phyloP scores from a whole-genome alignment of 1,140 invertebrate species.

The Ectropis grisescens region DNA sequence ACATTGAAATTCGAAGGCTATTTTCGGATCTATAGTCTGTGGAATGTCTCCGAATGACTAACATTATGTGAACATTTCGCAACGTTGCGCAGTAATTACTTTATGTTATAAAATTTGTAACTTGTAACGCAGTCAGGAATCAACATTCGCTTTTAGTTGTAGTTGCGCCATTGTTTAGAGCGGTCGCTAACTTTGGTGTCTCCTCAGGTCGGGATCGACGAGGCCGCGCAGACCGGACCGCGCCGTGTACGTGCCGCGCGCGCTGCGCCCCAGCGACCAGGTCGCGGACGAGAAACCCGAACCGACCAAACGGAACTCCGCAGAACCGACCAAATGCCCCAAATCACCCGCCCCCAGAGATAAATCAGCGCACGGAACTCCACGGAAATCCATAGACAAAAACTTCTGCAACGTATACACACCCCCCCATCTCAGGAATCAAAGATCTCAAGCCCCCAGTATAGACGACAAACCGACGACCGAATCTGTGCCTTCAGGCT shows the following conservation, averaged over 20 bases:
- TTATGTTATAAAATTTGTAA: too few species aligned
- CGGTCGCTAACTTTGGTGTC: too few species aligned
- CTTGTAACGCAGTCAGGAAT: too few species aligned
- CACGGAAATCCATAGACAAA: slow-evolving; percentile 47
- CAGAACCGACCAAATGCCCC: slow-evolving; percentile 33
- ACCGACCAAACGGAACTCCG: slow-evolving; percentile 21
- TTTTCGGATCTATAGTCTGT: too few species aligned
- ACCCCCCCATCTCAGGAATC: slow-evolving; percentile 55
- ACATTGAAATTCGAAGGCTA: too few species aligned
- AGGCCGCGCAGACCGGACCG: slow-evolving; percentile 78
- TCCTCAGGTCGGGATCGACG: slow-evolving; percentile 38
- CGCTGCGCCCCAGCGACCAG: slow-evolving; percentile 71
- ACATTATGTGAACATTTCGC: too few species aligned
- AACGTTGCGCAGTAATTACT: too few species aligned
- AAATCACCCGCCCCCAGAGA: slow-evolving; percentile 45
- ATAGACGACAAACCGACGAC: slow-evolving; percentile 25
- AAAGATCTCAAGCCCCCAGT: slow-evolving; percentile 37
- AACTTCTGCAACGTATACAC: slow-evolving; percentile 66
- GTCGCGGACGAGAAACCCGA: slow-evolving; percentile 34
- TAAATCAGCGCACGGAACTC: slow-evolving; percentile 39
- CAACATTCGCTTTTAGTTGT: too few species aligned
- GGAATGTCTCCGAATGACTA: too few species aligned
- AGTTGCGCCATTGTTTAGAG: too few species aligned
- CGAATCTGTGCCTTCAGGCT: slow-evolving; percentile 47
- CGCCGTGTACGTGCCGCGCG: slow-evolving; percentile 82